Percentiles rank a stretch among this genome's conserved stretches.
Evolutionary conservation across 2,888 invertebrate genomes (phyloP).

Genomic region (Prenolepis imparis): DNA sequence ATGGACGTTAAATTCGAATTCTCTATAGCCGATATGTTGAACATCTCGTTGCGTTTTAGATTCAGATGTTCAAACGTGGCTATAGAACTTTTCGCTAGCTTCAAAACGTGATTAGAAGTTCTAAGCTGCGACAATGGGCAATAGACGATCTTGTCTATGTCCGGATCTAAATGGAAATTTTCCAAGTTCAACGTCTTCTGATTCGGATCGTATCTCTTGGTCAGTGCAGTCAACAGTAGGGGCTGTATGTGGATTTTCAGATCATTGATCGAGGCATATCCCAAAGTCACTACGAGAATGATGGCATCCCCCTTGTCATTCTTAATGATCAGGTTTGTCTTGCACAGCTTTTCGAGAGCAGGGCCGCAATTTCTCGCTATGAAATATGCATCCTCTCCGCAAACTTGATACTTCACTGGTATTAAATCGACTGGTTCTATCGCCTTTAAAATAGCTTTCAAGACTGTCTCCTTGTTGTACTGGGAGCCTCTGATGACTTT

Average conservation of each 20-base stretch:
- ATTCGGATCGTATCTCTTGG: slow-evolving; percentile 82
- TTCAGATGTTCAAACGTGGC: slow-evolving; percentile 77
- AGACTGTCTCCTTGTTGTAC: slow-evolving; percentile 83
- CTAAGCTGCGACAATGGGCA: slow-evolving; percentile 87
- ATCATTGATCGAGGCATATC: slow-evolving; percentile 85
- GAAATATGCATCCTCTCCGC: slow-evolving; percentile 84
- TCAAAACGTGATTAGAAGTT: slow-evolving; percentile 86
- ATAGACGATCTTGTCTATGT: slow-evolving; percentile 82
- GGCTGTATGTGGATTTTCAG: slow-evolving; percentile 86
- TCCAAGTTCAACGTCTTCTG: slow-evolving; percentile 85
- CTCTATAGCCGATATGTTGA: slow-evolving; percentile 73
- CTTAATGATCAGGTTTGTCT: slow-evolving; percentile 85
- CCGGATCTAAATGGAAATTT: slow-evolving; percentile 86
- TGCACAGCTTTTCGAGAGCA: slow-evolving; percentile 87
- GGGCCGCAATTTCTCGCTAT: slow-evolving; percentile 86
- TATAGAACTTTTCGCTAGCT: slow-evolving; percentile 78
- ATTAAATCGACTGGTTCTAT: slow-evolving; percentile 87
- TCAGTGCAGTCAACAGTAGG: slow-evolving; percentile 84
- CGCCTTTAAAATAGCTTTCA: slow-evolving; percentile 86
- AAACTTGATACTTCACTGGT: slow-evolving; percentile 86
- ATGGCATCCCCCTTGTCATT: slow-evolving; percentile 77
- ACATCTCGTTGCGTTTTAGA: slow-evolving; percentile 79
- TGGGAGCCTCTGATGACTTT: slow-evolving; percentile 81
- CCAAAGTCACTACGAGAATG: slow-evolving; percentile 85
- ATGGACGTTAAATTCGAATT: slow-evolving; percentile 71